Conservation (phyloP, 2,888 invertebrate genomes). For the Zygogramma bicolorata region DNA sequence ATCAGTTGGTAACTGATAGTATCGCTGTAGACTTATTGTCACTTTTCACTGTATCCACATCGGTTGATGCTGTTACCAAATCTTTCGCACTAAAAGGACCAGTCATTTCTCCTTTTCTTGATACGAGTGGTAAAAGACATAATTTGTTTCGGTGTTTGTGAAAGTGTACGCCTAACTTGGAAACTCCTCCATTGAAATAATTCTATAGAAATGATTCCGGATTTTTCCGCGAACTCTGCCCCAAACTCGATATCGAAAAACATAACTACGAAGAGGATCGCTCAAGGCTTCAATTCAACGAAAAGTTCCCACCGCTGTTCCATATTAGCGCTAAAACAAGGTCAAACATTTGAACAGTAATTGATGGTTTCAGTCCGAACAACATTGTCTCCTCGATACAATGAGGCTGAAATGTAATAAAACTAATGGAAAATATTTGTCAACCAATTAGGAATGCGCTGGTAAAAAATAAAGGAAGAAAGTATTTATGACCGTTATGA, state of each 20-base stretch:
- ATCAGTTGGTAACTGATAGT: too few relatives aligned
- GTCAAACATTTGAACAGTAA: slow-evolving; percentile 33
- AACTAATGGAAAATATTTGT: slow-evolving; percentile 49
- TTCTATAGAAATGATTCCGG: too few relatives aligned
- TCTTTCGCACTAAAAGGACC: too few relatives aligned
- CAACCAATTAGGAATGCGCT: slow-evolving; percentile 28
- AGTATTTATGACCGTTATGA: slow-evolving; percentile 1
- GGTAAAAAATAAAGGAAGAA: not conserved
- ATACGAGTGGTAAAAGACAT: too few relatives aligned
- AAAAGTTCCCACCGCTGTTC: slow-evolving; percentile 25
- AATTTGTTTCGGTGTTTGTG: too few relatives aligned
- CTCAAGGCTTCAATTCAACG: not conserved
- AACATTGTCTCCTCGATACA: slow-evolving; percentile 28
- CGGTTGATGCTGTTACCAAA: too few relatives aligned
- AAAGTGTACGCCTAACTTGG: too few relatives aligned
- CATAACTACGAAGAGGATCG: not conserved
- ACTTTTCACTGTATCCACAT: too few relatives aligned
- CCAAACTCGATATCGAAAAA: not conserved
- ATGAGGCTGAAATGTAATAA: slow-evolving; percentile 28
- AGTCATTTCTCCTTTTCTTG: too few relatives aligned
- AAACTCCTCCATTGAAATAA: too few relatives aligned
- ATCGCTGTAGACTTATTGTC: too few relatives aligned
- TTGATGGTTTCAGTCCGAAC: slow-evolving; percentile 31
- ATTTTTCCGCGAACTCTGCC: not conserved
- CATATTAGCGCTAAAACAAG: slow-evolving; percentile 38